A percentile compares a stretch with the other conserved stretches of the same genome.
Evolutionary conservation across 2,797 vertebrate genomes (phyloP).

Genomic region (Bryconaethiops microstoma): DNA sequence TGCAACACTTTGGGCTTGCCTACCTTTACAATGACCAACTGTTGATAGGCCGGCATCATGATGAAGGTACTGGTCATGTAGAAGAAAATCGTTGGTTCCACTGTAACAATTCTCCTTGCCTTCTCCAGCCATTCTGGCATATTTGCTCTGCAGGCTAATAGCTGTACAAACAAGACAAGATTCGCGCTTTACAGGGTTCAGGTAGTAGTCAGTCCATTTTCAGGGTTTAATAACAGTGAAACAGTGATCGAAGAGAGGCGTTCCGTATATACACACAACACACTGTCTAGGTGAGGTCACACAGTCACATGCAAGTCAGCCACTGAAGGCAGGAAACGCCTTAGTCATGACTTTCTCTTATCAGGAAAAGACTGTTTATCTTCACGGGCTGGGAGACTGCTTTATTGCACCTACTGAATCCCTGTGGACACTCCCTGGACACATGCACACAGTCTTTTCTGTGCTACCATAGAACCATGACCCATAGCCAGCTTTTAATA

Average conservation of each 20-base stretch:
- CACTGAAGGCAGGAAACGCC: constrained; percentile 40
- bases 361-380: constrained; percentile 35
- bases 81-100: constrained; percentile 65
- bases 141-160: neutral
- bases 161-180: neutral
- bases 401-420: constrained; percentile 27
- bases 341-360: constrained; percentile 46
- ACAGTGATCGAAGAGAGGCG: neutral
- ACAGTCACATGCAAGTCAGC: constrained; percentile 55
- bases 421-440: constrained; percentile 9
- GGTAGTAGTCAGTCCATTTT: constrained; percentile 24
- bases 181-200: neutral
- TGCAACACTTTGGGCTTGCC: constrained; percentile 16
- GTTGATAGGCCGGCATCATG: constrained; percentile 60
- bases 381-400: constrained; percentile 26
- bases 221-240: constrained; percentile 29
- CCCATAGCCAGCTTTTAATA: neutral
- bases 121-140: constrained; percentile 58
- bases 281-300: constrained; percentile 6
- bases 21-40: constrained; percentile 66
- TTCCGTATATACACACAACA: neutral
- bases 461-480: neutral
- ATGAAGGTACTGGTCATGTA: constrained; percentile 66
- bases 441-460: neutral
- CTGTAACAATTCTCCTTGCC: constrained; percentile 57